Evolutionary conservation across 2,797 vertebrate genomes (phyloP).

Genomic region (Enteromius viviparus): DNA sequence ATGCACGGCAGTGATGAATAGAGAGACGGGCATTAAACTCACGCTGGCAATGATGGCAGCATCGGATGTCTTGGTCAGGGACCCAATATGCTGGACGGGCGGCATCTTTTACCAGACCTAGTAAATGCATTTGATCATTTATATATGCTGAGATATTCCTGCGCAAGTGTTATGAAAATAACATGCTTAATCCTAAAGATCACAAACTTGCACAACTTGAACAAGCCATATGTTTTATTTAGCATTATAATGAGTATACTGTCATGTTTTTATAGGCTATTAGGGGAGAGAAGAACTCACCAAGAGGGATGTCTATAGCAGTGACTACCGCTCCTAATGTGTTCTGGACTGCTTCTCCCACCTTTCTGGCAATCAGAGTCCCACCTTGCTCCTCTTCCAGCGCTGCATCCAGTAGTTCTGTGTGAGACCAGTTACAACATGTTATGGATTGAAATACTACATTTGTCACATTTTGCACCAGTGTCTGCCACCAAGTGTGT

Average conservation of each 20-base stretch:
- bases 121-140: not conserved
- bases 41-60: conserved; percentile 89
- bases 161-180: not conserved
- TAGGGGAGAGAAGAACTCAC: conserved; percentile 67
- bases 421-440: not conserved
- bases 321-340: conserved; percentile 95
- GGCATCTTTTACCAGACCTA: conserved; percentile 94
- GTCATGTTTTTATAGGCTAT: not conserved
- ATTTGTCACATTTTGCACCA: conserved; percentile 4
- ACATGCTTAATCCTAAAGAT: not conserved
- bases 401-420: conserved; percentile 79
- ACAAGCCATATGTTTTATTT: not conserved
- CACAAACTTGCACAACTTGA: not conserved
- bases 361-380: conserved; percentile 94
- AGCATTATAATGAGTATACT: not conserved
- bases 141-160: not conserved
- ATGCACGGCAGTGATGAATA: conserved; percentile 97
- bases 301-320: conserved; percentile 96
- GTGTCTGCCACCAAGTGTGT: not conserved
- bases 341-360: conserved; percentile 96
- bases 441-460: not conserved
- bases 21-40: conserved; percentile 92
- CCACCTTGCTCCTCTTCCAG: conserved; percentile 91
- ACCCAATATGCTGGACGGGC: conserved; percentile 97
- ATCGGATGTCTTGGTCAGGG: conserved; percentile 93